Evolutionary conservation across 53 echinoderm and acorn worm species (phyloP), one percentile per base, ranked within the genome.

Genomic region (Crossaster papposus): DNA sequence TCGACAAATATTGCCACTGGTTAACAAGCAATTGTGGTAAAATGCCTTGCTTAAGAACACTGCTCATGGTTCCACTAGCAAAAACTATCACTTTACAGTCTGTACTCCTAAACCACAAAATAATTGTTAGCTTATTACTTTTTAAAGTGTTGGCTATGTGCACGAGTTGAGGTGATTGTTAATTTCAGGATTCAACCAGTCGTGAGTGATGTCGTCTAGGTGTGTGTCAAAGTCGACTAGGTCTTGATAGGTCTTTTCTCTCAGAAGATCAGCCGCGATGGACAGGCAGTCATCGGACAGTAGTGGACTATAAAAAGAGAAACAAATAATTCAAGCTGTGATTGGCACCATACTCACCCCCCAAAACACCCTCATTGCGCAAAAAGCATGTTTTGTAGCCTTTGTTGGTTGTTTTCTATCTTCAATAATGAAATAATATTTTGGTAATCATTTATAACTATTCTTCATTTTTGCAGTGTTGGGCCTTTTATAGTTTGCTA

Each of bases 191-290:
- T 97, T 97, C 36, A 91, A 89, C 98, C 98, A 97, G 54, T 96
- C 96, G 53, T 81, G 83, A 36, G 94, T 94, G 78, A 97, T 97
- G 54, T 97, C 98, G 65, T 95, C 95, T 7, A 97, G 58, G 79
- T 97, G 98, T 44, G 70, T 85, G 86, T 97, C 98, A 90, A 96
- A 97, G 63, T 97, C 98, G 20, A 96, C 82, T 20, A 97, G 82
- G 23, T 92, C 88, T 65, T 88, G 88, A 51, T 93, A 90, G 8
- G 84, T 83, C 70, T 91, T 95, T 5, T 90, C 88, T 65, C 90
- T 83, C 51, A 97, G 83, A 1, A 97, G 89, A 18, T 93, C 90
- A 12, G 93, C 89, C 29, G 93, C 85, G 20, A 89, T 78, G 63
- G 91, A 89, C 68, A 91, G 83, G 64, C 89, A 89, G 50, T 86